Conservation (phyloP, 2,888 invertebrate genomes). For the Melitaea athalia region DNA sequence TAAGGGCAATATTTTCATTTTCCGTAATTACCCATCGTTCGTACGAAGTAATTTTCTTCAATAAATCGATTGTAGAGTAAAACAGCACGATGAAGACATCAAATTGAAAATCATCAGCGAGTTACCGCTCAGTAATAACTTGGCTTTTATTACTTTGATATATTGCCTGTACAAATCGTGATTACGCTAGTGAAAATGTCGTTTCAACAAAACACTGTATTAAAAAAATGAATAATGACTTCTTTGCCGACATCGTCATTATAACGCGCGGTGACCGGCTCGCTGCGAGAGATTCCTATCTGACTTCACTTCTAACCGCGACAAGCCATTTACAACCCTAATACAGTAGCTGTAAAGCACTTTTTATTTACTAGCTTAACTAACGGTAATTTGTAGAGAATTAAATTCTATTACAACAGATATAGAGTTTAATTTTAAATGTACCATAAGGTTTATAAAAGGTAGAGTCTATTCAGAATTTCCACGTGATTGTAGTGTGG, state of each 20-base stretch:
- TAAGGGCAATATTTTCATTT: slow-evolving; percentile 29
- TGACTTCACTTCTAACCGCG: slow-evolving; percentile 40
- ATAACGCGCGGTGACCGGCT: slow-evolving; percentile 69
- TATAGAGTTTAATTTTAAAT: slow-evolving; percentile 45
- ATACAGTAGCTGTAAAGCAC: slow-evolving; percentile 31
- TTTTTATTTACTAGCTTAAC: slow-evolving; percentile 36
- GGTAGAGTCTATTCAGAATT: slow-evolving; percentile 57
- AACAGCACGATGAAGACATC: slow-evolving; percentile 66
- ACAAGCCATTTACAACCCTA: slow-evolving; percentile 51
- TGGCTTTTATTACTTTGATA: slow-evolving; percentile 74
- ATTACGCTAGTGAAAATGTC: slow-evolving; percentile 81
- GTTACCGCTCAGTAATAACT: slow-evolving; percentile 63
- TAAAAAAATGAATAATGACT: slow-evolving; percentile 82
- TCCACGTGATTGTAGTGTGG: slow-evolving; percentile 71
- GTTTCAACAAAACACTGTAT: slow-evolving; percentile 80
- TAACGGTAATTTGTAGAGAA: slow-evolving; percentile 47
- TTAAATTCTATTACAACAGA: slow-evolving; percentile 48
- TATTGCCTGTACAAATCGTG: slow-evolving; percentile 77
- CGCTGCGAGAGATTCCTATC: slow-evolving; percentile 73
- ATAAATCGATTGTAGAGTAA: slow-evolving; percentile 48
- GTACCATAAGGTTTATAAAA: slow-evolving; percentile 44
- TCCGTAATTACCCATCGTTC: slow-evolving; percentile 28
- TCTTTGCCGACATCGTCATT: slow-evolving; percentile 78
- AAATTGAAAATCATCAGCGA: slow-evolving; percentile 76
- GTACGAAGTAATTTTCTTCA: slow-evolving; percentile 39